These are phyloP conservation scores for Variabilichromis moorii DNA, from an alignment of 2,113 vertebrate species.

Conservation along the genomic window DNA sequence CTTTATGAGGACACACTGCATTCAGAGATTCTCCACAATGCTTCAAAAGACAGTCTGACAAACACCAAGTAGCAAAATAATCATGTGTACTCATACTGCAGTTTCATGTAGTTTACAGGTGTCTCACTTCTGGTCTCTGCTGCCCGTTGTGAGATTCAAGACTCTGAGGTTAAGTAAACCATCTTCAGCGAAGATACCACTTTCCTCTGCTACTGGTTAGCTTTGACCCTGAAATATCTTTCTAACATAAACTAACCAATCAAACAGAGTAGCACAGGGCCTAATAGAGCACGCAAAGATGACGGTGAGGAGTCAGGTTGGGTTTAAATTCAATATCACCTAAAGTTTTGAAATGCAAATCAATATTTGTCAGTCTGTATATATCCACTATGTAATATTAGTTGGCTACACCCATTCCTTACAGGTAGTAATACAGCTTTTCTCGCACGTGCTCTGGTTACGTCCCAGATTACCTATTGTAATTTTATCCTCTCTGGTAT, in stretches of 20 bases:
- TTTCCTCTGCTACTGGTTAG: neutral
- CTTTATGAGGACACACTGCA: neutral
- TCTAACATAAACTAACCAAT: neutral
- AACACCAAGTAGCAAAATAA: neutral
- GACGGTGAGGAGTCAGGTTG: neutral
- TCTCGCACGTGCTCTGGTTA: neutral
- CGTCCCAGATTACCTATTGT: neutral
- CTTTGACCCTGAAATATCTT: neutral
- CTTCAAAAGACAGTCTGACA: neutral
- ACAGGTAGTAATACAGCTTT: neutral
- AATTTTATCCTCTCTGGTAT: neutral
- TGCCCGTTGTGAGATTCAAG: neutral
- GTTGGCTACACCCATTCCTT: neutral
- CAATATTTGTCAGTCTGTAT: neutral
- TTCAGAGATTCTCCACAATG: neutral
- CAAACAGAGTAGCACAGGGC: neutral
- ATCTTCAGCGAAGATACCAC: fast-evolving
- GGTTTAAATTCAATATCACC: neutral
- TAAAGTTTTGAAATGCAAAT: neutral
- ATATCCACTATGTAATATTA: neutral
- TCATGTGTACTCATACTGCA: neutral
- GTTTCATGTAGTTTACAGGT: neutral
- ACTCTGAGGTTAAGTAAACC: fast-evolving
- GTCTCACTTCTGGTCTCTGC: neutral
- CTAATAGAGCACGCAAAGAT: neutral